Conservation (phyloP, 2,888 invertebrate genomes). For the Mythimna lalbum region DNA sequence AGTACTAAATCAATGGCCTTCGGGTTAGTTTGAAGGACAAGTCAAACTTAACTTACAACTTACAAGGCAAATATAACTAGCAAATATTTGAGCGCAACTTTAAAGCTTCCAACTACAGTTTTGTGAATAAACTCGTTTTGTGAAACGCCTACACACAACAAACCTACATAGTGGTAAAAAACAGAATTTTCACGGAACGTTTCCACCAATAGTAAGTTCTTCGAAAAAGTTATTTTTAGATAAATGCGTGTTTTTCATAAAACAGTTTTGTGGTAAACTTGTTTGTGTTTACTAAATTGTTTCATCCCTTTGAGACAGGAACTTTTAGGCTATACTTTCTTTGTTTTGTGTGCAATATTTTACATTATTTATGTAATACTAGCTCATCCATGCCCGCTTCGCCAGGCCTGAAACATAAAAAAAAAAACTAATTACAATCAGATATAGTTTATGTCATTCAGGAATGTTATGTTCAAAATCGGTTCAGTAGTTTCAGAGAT, state of each 20-base stretch:
- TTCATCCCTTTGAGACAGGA: neutral
- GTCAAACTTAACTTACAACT: conserved; percentile 14
- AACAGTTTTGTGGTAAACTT: conserved; percentile 3
- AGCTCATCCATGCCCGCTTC: too few species aligned
- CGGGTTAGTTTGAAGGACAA: conserved; percentile 25
- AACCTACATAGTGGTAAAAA: neutral
- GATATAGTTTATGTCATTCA: too few species aligned
- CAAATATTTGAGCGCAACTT: conserved; percentile 15
- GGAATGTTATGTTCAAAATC: too few species aligned
- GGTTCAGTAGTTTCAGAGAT: too few species aligned
- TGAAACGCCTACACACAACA: neutral
- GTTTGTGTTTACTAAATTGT: conserved; percentile 5
- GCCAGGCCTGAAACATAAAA: too few species aligned
- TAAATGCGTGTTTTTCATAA: neutral
- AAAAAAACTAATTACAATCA: too few species aligned
- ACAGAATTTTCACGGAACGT: neutral
- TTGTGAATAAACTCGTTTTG: conserved; percentile 7
- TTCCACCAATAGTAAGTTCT: neutral
- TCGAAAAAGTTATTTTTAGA: neutral
- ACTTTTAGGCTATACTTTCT: neutral
- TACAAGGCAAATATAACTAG: conserved; percentile 20
- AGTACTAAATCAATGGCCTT: conserved; percentile 33
- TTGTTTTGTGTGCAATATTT: neutral
- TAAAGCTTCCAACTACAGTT: neutral
- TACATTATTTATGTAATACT: too few species aligned